A percentile compares a stretch with the other conserved stretches of the same genome.
Evolutionary conservation across 2,888 invertebrate species (phyloP).

Genomic region (Entomobrya multifasciata): DNA sequence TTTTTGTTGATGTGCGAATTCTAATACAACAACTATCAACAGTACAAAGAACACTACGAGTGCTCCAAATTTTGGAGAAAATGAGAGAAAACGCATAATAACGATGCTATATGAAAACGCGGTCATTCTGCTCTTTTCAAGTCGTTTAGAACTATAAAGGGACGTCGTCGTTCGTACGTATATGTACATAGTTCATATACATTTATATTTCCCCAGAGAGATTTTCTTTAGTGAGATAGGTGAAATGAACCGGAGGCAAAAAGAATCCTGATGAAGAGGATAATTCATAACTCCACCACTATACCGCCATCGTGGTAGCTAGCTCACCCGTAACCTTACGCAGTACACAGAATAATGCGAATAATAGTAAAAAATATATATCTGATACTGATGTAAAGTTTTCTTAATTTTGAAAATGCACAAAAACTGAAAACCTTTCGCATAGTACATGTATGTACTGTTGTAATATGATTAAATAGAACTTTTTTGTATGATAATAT

Average conservation of each 20-base stretch:
- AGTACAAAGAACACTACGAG: too few species aligned
- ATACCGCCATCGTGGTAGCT: background rate
- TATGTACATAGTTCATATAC: too few species aligned
- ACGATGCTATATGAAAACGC: slow-evolving; percentile 4
- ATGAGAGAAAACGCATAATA: background rate
- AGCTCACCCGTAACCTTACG: background rate
- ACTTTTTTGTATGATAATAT: slow-evolving; percentile 22
- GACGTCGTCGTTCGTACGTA: too few species aligned
- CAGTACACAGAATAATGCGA: too few species aligned
- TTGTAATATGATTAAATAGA: slow-evolving; percentile 25
- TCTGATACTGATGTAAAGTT: background rate
- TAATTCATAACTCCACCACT: slow-evolving; percentile 14
- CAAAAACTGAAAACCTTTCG: too few species aligned
- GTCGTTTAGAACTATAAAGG: slow-evolving; percentile 65
- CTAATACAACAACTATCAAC: too few species aligned
- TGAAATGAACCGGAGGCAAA: slow-evolving; percentile 58
- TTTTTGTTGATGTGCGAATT: background rate
- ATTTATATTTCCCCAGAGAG: slow-evolving; percentile 54
- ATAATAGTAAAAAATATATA: too few species aligned
- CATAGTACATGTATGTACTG: background rate
- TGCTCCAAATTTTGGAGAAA: background rate
- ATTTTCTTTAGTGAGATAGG: slow-evolving; percentile 54
- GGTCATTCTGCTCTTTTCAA: slow-evolving; percentile 39
- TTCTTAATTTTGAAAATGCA: background rate
- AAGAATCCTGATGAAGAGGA: slow-evolving; percentile 42